Conservation (phyloP, 2,888 invertebrate species). For the Tipula vernalis region DNA sequence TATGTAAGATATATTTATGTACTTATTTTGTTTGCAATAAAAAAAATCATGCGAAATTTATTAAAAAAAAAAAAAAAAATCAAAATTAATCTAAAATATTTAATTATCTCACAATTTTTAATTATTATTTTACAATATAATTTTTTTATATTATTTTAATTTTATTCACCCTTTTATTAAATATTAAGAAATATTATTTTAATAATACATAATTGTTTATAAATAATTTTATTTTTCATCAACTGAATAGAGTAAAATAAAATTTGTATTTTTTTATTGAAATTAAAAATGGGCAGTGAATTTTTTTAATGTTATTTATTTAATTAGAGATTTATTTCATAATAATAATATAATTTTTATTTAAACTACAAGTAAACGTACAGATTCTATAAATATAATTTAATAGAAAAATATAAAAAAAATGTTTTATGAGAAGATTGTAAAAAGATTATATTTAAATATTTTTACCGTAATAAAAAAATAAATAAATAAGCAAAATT, state of each 20-base stretch:
- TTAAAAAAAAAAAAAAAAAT: neutral
- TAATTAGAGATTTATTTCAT: neutral
- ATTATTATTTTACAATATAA: neutral
- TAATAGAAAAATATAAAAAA: neutral
- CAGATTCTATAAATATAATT: neutral
- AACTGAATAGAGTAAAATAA: neutral
- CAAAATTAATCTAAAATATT: neutral
- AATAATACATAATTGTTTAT: neutral
- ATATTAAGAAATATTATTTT: neutral
- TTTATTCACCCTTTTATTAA: neutral
- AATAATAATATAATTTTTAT: neutral
- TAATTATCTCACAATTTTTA: neutral
- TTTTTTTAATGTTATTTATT: neutral
- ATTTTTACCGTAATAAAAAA: neutral
- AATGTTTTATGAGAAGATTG: neutral
- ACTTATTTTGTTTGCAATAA: neutral
- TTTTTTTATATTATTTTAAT: neutral
- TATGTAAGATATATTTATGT: neutral
- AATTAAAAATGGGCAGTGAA: slow-evolving; percentile 4
- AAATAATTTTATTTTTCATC: neutral
- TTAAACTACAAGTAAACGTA: neutral
- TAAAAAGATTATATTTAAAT: neutral
- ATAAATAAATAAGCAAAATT: neutral
- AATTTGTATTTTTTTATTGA: neutral
- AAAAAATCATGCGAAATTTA: neutral